A percentile compares a stretch with the other conserved stretches of the same genome.
Conservation (phyloP, 2,797 vertebrate genomes). For the Chrysocyon brachyurus region DNA sequence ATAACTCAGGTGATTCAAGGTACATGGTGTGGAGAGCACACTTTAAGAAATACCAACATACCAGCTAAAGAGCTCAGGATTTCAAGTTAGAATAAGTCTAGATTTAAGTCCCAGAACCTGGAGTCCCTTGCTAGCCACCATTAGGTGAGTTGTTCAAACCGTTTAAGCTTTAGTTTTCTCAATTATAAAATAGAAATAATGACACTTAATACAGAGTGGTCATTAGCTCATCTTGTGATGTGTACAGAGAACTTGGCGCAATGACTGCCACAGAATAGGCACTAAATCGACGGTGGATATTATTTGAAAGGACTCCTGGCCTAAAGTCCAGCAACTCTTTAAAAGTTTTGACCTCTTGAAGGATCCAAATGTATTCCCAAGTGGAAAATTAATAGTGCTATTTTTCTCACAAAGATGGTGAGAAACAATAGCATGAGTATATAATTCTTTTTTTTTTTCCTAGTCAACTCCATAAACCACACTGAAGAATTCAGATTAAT, state of each 20-base stretch:
- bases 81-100: neutral
- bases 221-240: neutral
- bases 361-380: neutral
- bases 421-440: neutral
- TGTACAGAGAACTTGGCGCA: neutral
- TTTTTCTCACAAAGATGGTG: neutral
- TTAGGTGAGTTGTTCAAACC: neutral
- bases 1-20: neutral
- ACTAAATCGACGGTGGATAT: neutral
- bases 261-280: neutral
- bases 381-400: neutral
- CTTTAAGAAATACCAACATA: neutral
- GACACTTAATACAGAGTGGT: neutral
- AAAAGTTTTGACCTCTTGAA: neutral
- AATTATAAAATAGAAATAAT: neutral
- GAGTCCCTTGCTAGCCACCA: neutral
- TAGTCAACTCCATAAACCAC: neutral
- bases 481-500: neutral
- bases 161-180: constrained; percentile 13
- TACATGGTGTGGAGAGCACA: accelerated
- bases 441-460: neutral
- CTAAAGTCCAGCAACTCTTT: neutral
- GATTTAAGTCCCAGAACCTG: neutral
- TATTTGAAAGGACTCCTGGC: neutral
- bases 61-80: neutral